A percentile compares a stretch with the other conserved stretches of the same genome.
These are phyloP conservation scores for Brienomyrus brachyistius DNA, from an alignment of 2,113 vertebrate species.

Conservation along the genomic window DNA sequence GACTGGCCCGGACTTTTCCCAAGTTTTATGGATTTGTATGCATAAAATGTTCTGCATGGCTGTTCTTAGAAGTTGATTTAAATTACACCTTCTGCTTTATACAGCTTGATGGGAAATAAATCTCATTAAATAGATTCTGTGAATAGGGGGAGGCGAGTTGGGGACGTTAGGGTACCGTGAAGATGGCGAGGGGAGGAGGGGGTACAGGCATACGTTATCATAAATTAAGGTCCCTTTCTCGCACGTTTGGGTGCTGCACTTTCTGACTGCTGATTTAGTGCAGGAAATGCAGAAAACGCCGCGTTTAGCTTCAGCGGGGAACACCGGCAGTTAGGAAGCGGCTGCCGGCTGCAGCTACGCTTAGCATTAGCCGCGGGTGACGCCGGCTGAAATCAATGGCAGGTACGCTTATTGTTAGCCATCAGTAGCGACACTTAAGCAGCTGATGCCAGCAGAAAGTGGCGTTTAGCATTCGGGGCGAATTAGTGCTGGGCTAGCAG, in stretches of 20 bases:
- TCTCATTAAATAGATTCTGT: conserved; percentile 57
- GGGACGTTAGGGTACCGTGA: neutral
- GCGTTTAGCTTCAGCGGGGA: neutral
- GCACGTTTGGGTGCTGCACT: neutral
- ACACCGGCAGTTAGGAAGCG: neutral
- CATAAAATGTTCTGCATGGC: conserved; percentile 50
- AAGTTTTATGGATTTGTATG: conserved; percentile 61
- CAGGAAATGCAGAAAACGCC: neutral
- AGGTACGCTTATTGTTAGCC: neutral
- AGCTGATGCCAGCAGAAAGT: neutral
- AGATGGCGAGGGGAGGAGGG: neutral
- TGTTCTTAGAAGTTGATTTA: conserved; percentile 67
- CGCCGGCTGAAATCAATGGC: neutral
- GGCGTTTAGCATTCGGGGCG: neutral
- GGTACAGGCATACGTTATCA: conserved; percentile 13
- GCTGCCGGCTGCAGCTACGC: neutral
- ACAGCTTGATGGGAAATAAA: conserved; percentile 62
- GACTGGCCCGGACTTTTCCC: conserved; percentile 52
- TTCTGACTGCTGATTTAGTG: neutral
- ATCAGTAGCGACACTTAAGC: neutral
- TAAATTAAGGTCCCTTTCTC: conserved; percentile 14
- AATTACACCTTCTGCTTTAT: conserved; percentile 67
- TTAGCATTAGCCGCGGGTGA: neutral
- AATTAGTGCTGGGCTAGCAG: neutral
- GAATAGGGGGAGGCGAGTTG: conserved; percentile 19